A percentile compares a stretch with the other conserved stretches of the same genome.
Conservation (phyloP, 2,888 invertebrate species). For the Eupithecia tripunctaria region DNA sequence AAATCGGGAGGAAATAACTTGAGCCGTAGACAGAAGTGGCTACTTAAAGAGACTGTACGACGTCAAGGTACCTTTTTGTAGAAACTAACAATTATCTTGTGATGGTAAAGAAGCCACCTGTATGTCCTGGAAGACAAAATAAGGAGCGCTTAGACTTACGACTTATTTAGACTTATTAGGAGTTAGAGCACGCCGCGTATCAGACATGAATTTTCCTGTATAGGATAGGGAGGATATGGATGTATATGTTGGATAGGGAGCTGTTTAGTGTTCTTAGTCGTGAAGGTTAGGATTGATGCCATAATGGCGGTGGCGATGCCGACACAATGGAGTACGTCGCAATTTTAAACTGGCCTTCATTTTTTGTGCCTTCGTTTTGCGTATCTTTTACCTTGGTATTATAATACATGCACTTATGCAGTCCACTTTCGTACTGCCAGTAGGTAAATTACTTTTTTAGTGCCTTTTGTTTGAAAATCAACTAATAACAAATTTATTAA, state of each 20-base stretch:
- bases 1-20: constrained; percentile 42
- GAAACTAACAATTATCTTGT: constrained; percentile 58
- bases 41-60: constrained; percentile 35
- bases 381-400: neutral
- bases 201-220: neutral
- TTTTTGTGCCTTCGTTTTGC: neutral
- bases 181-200: constrained; percentile 3
- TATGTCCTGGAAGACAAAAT: constrained; percentile 37
- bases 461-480: constrained; percentile 27
- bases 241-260: neutral
- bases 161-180: constrained; percentile 43
- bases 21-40: constrained; percentile 32
- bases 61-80: constrained; percentile 48
- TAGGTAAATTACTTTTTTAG: constrained; percentile 20
- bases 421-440: constrained; percentile 20
- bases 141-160: constrained; percentile 36
- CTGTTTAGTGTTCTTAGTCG: neutral
- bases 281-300: neutral
- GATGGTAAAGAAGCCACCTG: constrained; percentile 56
- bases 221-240: no score
- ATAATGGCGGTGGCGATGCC: neutral
- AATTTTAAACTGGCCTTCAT: neutral
- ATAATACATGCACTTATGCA: neutral
- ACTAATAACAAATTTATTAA: constrained; percentile 26
- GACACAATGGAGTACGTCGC: neutral